Conservation (phyloP, 1,140 invertebrate genomes). For the Scaptodrosophila lebanonensis region DNA sequence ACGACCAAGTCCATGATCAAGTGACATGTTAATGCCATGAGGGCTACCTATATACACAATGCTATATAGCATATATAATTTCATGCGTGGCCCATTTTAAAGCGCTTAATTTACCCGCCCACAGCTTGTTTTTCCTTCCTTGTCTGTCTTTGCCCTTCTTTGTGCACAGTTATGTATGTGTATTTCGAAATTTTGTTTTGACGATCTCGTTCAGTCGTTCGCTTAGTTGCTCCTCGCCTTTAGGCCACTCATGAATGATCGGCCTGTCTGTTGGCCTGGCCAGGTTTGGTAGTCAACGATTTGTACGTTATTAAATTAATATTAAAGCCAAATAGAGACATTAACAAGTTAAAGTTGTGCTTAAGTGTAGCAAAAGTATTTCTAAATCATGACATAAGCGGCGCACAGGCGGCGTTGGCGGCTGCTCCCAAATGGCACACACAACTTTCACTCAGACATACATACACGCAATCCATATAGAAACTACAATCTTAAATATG, state of each 20-base stretch:
- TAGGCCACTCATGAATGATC: too few species aligned
- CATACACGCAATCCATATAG: too few species aligned
- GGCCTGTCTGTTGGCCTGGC: too few species aligned
- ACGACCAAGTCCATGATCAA: too few species aligned
- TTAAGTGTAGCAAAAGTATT: conserved; percentile 31
- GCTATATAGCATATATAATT: too few species aligned
- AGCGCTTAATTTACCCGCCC: conserved; percentile 31
- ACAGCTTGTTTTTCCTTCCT: conserved; percentile 16
- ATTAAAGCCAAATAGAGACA: conserved; percentile 22
- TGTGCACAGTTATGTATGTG: conserved; percentile 5
- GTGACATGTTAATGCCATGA: too few species aligned
- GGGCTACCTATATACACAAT: too few species aligned
- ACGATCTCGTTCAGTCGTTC: not conserved
- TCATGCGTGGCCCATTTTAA: conserved; percentile 35
- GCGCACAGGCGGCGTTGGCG: conserved; percentile 5
- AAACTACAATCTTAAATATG: too few species aligned
- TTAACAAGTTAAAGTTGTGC: conserved; percentile 2
- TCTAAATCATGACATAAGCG: conserved; percentile 46
- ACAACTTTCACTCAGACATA: conserved; percentile 42
- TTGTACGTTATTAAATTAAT: conserved; percentile 21
- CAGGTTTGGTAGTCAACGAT: not conserved
- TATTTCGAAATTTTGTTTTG: conserved; percentile 12
- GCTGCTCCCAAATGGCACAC: conserved; percentile 10
- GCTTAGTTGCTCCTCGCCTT: too few species aligned
- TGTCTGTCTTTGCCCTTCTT: too few species aligned